phyloP scores from a whole-genome alignment of 2,113 vertebrate species.

The Phainopepla nitens region DNA sequence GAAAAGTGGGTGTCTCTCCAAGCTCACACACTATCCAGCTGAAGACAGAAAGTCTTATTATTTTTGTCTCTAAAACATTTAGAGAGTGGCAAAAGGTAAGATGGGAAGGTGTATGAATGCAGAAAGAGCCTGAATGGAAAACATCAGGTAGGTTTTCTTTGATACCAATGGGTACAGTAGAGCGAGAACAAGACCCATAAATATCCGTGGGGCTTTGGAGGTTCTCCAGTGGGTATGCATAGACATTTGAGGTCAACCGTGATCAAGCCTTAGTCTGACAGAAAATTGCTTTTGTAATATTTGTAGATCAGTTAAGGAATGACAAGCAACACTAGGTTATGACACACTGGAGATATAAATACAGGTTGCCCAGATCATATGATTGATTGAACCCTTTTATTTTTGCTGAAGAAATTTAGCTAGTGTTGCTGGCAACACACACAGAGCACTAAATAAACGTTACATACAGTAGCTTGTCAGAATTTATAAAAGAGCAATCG shows the following conservation, averaged over 20 bases:
- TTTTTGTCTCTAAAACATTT: background rate
- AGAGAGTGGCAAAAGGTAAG: background rate
- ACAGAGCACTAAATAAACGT: slow-evolving; percentile 46
- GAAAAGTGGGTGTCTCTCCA: background rate
- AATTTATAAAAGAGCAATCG: slow-evolving; percentile 64
- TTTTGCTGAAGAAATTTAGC: slow-evolving; percentile 51
- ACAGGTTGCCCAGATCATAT: slow-evolving; percentile 20
- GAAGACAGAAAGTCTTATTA: background rate
- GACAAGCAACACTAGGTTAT: slow-evolving; percentile 62
- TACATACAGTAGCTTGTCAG: slow-evolving; percentile 59
- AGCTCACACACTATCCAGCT: background rate
- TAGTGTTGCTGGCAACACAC: slow-evolving; percentile 44
- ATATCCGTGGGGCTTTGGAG: background rate
- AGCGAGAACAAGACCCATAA: background rate
- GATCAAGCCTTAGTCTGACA: slow-evolving; percentile 51
- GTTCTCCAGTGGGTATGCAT: slow-evolving; percentile 32
- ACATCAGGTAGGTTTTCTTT: background rate
- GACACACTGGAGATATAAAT: slow-evolving; percentile 45
- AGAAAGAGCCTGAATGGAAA: background rate
- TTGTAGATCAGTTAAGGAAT: slow-evolving; percentile 71
- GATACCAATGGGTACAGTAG: background rate
- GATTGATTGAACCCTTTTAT: slow-evolving; percentile 23
- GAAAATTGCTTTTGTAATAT: slow-evolving; percentile 67
- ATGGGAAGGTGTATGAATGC: background rate
- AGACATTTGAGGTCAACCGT: slow-evolving; percentile 61